Evolutionary conservation across 2,797 vertebrate species (phyloP).

Genomic region (Tolypeutes matacus): DNA sequence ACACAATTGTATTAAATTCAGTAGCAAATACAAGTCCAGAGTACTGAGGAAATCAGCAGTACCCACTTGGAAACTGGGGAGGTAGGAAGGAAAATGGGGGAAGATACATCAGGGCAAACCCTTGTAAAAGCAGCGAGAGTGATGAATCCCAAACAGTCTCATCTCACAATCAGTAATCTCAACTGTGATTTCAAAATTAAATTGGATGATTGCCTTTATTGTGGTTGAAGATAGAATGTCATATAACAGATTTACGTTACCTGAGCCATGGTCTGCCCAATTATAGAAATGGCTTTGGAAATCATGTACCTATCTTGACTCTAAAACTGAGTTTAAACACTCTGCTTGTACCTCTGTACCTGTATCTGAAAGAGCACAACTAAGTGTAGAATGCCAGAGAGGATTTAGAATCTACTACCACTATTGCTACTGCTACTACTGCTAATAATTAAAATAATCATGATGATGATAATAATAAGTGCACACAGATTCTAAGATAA

Average conservation of each 20-base stretch:
- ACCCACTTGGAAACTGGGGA: not conserved
- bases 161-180: not conserved
- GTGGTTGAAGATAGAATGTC: not conserved
- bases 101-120: not conserved
- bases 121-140: not conserved
- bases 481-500: not conserved
- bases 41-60: not conserved
- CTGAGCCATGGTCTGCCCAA: not conserved
- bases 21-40: not conserved
- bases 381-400: not conserved
- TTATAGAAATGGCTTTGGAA: slow-evolving; percentile 3
- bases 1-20: not conserved
- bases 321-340: not conserved
- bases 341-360: not conserved
- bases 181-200: slow-evolving; percentile 39
- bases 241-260: not conserved
- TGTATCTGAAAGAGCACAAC: not conserved
- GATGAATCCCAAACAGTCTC: not conserved
- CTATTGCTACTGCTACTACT: not conserved
- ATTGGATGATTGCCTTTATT: not conserved
- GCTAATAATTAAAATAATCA: not conserved
- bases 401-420: not conserved
- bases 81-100: not conserved
- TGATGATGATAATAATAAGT: not conserved
- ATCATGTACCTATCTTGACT: not conserved